A percentile compares a stretch with the other conserved stretches of the same genome.
phyloP scores from a whole-genome alignment of 2,797 vertebrate species.

The Pachyuromys duprasi region DNA sequence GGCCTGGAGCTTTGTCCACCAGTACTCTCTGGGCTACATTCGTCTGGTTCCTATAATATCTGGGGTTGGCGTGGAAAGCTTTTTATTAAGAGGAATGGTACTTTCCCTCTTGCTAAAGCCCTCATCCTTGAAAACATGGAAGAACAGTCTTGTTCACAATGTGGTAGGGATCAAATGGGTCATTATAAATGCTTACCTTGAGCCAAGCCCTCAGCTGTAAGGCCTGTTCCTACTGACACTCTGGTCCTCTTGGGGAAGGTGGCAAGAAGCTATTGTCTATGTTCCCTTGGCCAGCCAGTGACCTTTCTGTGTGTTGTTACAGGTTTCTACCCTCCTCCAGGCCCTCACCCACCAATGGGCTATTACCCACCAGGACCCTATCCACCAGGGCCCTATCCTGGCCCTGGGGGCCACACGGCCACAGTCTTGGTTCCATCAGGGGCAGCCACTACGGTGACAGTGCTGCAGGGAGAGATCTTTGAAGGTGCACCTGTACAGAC shows the following conservation, averaged over 20 bases:
- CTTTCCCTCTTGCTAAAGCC: not conserved
- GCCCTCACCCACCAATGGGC: slow-evolving; percentile 86
- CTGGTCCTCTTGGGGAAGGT: not conserved
- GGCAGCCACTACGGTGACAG: slow-evolving; percentile 95
- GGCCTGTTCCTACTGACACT: not conserved
- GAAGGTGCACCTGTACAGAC: slow-evolving; percentile 96
- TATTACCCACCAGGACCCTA: slow-evolving; percentile 87
- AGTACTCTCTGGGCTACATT: not conserved
- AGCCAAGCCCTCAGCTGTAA: not conserved
- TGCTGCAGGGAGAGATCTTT: slow-evolving; percentile 98
- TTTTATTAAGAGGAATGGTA: not conserved
- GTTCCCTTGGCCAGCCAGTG: not conserved
- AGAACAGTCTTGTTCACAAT: not conserved
- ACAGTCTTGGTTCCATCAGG: slow-evolving; percentile 94
- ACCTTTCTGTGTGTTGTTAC: slow-evolving; percentile 57
- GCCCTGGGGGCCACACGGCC: slow-evolving; percentile 92
- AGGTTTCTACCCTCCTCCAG: slow-evolving; percentile 88
- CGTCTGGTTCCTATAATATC: not conserved
- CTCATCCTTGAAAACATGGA: not conserved
- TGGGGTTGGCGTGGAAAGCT: not conserved
- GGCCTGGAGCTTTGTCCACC: not conserved
- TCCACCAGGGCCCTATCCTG: slow-evolving; percentile 89
- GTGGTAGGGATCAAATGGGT: not conserved
- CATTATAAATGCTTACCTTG: not conserved
- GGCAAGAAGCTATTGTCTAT: not conserved